These are phyloP conservation scores for Acrobasis consociella DNA, from an alignment of 2,888 invertebrate genomes.

Conservation along the genomic window DNA sequence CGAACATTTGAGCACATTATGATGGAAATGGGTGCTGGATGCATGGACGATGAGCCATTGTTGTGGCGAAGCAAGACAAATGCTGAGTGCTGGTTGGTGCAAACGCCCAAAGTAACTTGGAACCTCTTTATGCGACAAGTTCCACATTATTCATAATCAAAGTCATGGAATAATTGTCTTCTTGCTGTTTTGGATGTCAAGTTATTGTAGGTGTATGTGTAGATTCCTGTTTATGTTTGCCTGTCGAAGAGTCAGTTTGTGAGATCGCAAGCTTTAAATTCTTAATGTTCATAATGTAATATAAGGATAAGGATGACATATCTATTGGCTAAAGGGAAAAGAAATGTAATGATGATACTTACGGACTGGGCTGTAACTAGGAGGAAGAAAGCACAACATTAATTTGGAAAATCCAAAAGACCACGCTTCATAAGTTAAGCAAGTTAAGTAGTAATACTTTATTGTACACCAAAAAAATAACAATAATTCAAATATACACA, in stretches of 20 bases:
- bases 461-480: too few relatives aligned
- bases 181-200: slow-evolving; percentile 36
- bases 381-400: too few relatives aligned
- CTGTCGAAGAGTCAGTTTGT: slow-evolving; percentile 50
- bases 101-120: slow-evolving; percentile 39
- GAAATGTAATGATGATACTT: too few relatives aligned
- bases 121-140: slow-evolving; percentile 24
- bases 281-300: too few relatives aligned
- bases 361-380: too few relatives aligned
- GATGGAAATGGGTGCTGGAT: slow-evolving; percentile 71
- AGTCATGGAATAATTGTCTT: slow-evolving; percentile 11
- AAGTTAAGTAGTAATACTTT: too few relatives aligned
- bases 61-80: slow-evolving; percentile 65
- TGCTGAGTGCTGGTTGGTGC: slow-evolving; percentile 48
- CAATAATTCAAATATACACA: too few relatives aligned
- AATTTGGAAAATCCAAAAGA: too few relatives aligned
- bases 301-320: too few relatives aligned
- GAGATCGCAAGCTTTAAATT: neutral
- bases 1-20: slow-evolving; percentile 77
- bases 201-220: slow-evolving; percentile 54
- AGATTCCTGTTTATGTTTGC: slow-evolving; percentile 63
- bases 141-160: slow-evolving; percentile 25
- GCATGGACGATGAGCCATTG: slow-evolving; percentile 62
- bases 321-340: too few relatives aligned
- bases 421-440: too few relatives aligned